phyloP scores from a whole-genome alignment of 2,888 invertebrate species.

The Brachypterus glaber region DNA sequence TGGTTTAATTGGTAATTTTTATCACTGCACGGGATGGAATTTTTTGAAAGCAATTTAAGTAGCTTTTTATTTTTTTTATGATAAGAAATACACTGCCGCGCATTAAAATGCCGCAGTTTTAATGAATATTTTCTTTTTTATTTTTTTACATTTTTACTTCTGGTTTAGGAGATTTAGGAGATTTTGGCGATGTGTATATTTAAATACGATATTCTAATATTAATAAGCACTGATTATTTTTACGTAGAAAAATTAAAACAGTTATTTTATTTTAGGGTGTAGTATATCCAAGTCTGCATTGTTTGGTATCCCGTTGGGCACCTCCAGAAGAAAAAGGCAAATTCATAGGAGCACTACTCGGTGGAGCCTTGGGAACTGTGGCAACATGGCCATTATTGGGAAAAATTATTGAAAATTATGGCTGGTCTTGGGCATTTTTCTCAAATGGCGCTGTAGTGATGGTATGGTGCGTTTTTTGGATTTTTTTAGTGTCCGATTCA shows the following conservation, averaged over 20 bases:
- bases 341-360: slow-evolving; percentile 43
- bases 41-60: no score
- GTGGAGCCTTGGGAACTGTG: slow-evolving; percentile 44
- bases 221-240: background rate
- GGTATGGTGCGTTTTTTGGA: slow-evolving; percentile 41
- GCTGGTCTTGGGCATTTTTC: slow-evolving; percentile 37
- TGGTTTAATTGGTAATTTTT: no score
- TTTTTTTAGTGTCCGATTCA: slow-evolving; percentile 41
- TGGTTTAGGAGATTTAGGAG: no score
- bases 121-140: no score
- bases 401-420: slow-evolving; percentile 34
- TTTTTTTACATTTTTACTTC: no score
- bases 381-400: slow-evolving; percentile 43
- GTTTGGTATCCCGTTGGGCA: slow-evolving; percentile 39
- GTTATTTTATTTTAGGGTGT: slow-evolving; percentile 34
- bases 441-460: slow-evolving; percentile 31
- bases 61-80: no score
- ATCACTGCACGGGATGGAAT: no score
- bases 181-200: slow-evolving; percentile 2
- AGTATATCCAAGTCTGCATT: slow-evolving; percentile 35
- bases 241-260: background rate
- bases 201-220: background rate
- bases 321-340: slow-evolving; percentile 44
- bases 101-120: no score
- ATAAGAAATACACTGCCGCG: no score